These are phyloP conservation scores for Tigriopus californicus DNA, from an alignment of 2,888 invertebrate species.

Conservation along the genomic window DNA sequence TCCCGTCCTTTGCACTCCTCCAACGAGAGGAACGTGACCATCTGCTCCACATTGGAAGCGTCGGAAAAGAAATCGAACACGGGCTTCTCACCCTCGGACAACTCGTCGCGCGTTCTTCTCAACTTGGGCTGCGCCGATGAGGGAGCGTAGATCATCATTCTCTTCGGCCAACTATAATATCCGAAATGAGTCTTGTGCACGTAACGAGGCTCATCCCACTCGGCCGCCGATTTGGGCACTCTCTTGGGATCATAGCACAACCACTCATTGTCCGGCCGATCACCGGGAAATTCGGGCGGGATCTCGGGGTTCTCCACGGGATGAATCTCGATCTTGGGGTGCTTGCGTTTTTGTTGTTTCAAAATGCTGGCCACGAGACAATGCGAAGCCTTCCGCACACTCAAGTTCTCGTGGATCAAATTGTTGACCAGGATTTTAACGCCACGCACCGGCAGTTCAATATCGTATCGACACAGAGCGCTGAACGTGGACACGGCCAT, in stretches of 20 bases:
- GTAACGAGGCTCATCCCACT: slow-evolving; percentile 53
- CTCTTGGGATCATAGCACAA: slow-evolving; percentile 43
- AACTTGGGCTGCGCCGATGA: slow-evolving; percentile 41
- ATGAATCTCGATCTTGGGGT: not conserved
- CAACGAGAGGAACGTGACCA: slow-evolving; percentile 50
- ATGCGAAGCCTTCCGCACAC: slow-evolving; percentile 40
- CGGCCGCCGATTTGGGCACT: slow-evolving; percentile 40
- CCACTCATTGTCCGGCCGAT: slow-evolving; percentile 53
- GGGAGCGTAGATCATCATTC: slow-evolving; percentile 44
- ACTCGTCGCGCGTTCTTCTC: slow-evolving; percentile 34
- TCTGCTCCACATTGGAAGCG: slow-evolving; percentile 43
- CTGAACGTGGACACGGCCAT: slow-evolving; percentile 53
- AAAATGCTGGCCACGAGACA: slow-evolving; percentile 16
- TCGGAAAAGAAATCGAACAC: slow-evolving; percentile 47
- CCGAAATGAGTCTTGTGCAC: slow-evolving; percentile 44
- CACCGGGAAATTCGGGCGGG: slow-evolving; percentile 20
- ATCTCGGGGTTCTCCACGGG: not conserved
- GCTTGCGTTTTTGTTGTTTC: slow-evolving; percentile 1
- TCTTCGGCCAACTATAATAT: slow-evolving; percentile 36
- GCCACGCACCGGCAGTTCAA: slow-evolving; percentile 40
- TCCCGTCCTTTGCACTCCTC: slow-evolving; percentile 74
- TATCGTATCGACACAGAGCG: slow-evolving; percentile 49
- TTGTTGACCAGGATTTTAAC: slow-evolving; percentile 44
- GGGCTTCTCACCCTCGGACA: slow-evolving; percentile 43
- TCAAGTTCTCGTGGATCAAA: slow-evolving; percentile 54